Evolutionary conservation across 1,140 invertebrate species (phyloP).

Genomic region (Phortica variegata): DNA sequence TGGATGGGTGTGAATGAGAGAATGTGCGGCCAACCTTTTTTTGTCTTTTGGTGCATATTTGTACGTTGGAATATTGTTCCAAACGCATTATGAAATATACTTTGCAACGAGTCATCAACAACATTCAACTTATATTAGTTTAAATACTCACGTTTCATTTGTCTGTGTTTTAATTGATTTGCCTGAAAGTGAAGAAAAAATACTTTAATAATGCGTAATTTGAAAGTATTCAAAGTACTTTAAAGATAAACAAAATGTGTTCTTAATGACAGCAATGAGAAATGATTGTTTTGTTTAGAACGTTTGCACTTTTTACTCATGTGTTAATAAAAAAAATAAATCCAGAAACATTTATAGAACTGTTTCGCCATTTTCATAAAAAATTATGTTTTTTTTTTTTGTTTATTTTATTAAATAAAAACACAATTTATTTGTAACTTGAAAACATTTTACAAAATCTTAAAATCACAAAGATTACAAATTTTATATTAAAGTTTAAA

Average conservation of each 20-base stretch:
- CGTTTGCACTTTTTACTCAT: too few species aligned
- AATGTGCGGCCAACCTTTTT: conserved; percentile 2
- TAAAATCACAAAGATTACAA: conserved; percentile 28
- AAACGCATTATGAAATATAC: conserved; percentile 1
- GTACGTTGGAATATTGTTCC: conserved; percentile 1
- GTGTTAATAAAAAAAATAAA: too few species aligned
- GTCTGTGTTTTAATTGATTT: conserved; percentile 54
- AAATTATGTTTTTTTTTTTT: conserved; percentile 3
- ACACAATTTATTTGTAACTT: conserved; percentile 17
- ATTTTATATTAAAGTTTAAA: too few species aligned
- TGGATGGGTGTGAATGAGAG: too few species aligned
- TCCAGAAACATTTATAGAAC: too few species aligned
- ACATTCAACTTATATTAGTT: too few species aligned
- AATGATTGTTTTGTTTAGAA: too few species aligned
- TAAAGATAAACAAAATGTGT: too few species aligned
- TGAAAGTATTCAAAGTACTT: not conserved
- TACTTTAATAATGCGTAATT: too few species aligned
- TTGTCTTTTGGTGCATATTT: not conserved
- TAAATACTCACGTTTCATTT: conserved; percentile 54
- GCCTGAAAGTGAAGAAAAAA: conserved; percentile 24
- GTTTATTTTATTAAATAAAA: conserved; percentile 19
- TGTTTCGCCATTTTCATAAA: conserved; percentile 15
- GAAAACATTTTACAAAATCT: conserved; percentile 32
- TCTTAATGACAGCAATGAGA: too few species aligned
- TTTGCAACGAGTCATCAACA: not conserved